Conservation (phyloP, 2,888 invertebrate genomes). For the Volucella bombylans region DNA sequence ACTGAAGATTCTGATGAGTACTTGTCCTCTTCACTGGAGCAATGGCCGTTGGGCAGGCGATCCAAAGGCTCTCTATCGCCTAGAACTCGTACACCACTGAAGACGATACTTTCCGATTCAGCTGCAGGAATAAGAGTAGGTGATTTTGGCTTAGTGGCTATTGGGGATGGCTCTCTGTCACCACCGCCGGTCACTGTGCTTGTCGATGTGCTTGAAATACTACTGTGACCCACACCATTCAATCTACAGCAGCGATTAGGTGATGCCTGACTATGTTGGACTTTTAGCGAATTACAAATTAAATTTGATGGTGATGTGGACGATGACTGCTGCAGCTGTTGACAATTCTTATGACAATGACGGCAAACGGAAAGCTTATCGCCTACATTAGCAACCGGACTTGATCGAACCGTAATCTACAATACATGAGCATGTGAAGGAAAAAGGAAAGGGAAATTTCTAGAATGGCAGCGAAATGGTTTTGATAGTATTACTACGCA, state of each 20-base stretch:
- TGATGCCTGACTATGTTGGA: slow-evolving; percentile 82
- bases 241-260: slow-evolving; percentile 82
- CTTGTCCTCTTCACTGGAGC: slow-evolving; percentile 60
- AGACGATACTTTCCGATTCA: slow-evolving; percentile 74
- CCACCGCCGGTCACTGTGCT: slow-evolving; percentile 80
- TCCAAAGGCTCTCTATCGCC: slow-evolving; percentile 74
- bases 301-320: slow-evolving; percentile 76
- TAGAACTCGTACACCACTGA: slow-evolving; percentile 80
- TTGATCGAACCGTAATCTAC: slow-evolving; percentile 90
- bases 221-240: slow-evolving; percentile 77
- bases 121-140: slow-evolving; percentile 65
- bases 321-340: slow-evolving; percentile 74
- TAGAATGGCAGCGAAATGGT: slow-evolving; percentile 25
- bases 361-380: slow-evolving; percentile 89
- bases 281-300: slow-evolving; percentile 81
- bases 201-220: slow-evolving; percentile 80
- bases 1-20: slow-evolving; percentile 74
- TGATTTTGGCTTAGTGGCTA: slow-evolving; percentile 32
- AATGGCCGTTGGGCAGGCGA: slow-evolving; percentile 76
- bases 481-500: slow-evolving; percentile 37
- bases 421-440: slow-evolving; percentile 1
- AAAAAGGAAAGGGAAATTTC: slow-evolving; percentile 39
- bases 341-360: slow-evolving; percentile 90
- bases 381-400: slow-evolving; percentile 86
- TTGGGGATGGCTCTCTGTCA: slow-evolving; percentile 74